These are phyloP conservation scores for Macrochelys suwanniensis DNA, from an alignment of 2,797 vertebrate genomes.

Conservation along the genomic window DNA sequence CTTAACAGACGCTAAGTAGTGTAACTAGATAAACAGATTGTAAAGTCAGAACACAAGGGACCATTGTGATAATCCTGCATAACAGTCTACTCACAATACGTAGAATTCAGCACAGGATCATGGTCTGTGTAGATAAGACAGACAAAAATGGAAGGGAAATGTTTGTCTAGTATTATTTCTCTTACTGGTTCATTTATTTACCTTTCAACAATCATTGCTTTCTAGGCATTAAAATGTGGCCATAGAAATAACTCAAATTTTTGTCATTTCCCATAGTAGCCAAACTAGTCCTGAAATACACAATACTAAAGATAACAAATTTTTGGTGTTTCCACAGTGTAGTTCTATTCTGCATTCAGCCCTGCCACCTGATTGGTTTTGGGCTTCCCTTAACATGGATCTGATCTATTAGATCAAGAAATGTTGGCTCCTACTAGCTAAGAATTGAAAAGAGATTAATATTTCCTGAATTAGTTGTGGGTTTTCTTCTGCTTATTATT, in stretches of 20 bases:
- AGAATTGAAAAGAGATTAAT: not conserved
- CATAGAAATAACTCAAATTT: conserved; percentile 1
- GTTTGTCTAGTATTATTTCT: not conserved
- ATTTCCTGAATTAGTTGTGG: not conserved
- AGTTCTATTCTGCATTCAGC: not conserved
- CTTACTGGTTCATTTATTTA: not conserved
- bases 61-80: not conserved
- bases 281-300: not conserved
- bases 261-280: not conserved
- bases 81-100: not conserved
- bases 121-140: not conserved
- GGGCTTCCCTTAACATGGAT: not conserved
- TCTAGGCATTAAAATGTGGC: not conserved
- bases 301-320: not conserved
- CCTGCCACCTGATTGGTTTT: not conserved
- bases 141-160: not conserved
- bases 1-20: not conserved
- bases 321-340: not conserved
- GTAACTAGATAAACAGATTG: not conserved
- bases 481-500: not conserved
- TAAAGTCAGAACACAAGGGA: conserved; percentile 16
- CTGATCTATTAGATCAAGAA: not conserved
- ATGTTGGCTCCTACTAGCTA: not conserved
- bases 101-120: not conserved
- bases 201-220: not conserved